Evolutionary conservation across 1,140 invertebrate genomes (phyloP).

Genomic region (Leptopilina clavipes): DNA sequence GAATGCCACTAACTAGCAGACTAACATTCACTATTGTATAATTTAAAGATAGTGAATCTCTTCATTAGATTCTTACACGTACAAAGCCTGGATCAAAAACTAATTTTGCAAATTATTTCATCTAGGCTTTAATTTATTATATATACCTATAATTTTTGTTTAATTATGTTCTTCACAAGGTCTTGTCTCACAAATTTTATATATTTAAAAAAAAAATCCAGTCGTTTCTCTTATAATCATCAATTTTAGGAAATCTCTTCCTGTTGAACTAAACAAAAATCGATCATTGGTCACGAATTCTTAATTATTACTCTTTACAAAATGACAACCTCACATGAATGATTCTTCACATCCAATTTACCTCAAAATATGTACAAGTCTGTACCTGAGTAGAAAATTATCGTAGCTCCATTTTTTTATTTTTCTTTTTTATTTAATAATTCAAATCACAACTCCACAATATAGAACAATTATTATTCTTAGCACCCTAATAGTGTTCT

Average conservation of each 20-base stretch:
- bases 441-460: neutral
- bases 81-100: constrained; percentile 49
- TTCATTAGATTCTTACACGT: constrained; percentile 43
- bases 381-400: constrained; percentile 32
- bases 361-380: constrained; percentile 31
- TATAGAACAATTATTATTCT: neutral
- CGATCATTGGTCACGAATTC: constrained; percentile 28
- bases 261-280: constrained; percentile 32
- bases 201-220: neutral
- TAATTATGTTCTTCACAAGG: constrained; percentile 22
- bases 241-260: constrained; percentile 2
- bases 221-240: constrained; percentile 21
- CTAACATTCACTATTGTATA: constrained; percentile 60
- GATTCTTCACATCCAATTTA: neutral
- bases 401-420: neutral
- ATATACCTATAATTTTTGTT: neutral
- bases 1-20: constrained; percentile 58
- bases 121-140: constrained; percentile 36
- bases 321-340: neutral
- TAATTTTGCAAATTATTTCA: constrained; percentile 49
- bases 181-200: constrained; percentile 11
- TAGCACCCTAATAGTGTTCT: neutral
- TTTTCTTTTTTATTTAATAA: too few relatives aligned
- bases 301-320: constrained; percentile 31
- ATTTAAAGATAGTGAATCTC: constrained; percentile 47